Conservation (phyloP, 2,797 vertebrate genomes). For the Psittacula echo region DNA sequence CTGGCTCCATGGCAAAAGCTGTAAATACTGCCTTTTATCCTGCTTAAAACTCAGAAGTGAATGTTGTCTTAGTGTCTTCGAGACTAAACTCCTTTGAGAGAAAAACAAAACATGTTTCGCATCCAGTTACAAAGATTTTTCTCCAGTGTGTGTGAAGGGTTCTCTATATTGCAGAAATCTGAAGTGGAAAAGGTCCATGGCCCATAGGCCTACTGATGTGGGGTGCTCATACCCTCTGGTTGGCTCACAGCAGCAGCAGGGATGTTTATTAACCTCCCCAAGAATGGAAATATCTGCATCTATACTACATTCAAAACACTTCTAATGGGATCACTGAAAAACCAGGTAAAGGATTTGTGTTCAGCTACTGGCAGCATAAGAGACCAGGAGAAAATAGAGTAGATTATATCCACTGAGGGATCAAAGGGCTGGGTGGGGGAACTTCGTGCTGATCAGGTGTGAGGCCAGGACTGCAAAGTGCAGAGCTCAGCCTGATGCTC, state of each 20-base stretch:
- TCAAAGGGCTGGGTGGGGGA: rapidly evolving
- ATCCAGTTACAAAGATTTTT: not conserved
- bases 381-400: not conserved
- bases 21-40: conserved; percentile 46
- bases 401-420: not conserved
- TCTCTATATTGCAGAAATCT: conserved; percentile 34
- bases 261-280: not conserved
- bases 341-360: not conserved
- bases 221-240: not conserved
- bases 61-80: not conserved
- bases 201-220: not conserved
- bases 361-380: not conserved
- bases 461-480: not conserved
- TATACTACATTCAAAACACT: not conserved
- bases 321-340: not conserved
- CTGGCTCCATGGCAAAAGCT: not conserved
- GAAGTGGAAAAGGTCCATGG: not conserved
- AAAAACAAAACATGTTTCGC: conserved; percentile 21
- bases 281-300: not conserved
- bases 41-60: not conserved
- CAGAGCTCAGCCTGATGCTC: not conserved
- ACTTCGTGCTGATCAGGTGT: not conserved
- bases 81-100: conserved; percentile 4
- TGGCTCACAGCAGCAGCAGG: not conserved
- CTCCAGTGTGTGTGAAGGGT: not conserved